Percentiles rank a stretch among this genome's conserved stretches.
phyloP scores from a whole-genome alignment of 2,113 vertebrate species.

The Puntigrus tetrazona region DNA sequence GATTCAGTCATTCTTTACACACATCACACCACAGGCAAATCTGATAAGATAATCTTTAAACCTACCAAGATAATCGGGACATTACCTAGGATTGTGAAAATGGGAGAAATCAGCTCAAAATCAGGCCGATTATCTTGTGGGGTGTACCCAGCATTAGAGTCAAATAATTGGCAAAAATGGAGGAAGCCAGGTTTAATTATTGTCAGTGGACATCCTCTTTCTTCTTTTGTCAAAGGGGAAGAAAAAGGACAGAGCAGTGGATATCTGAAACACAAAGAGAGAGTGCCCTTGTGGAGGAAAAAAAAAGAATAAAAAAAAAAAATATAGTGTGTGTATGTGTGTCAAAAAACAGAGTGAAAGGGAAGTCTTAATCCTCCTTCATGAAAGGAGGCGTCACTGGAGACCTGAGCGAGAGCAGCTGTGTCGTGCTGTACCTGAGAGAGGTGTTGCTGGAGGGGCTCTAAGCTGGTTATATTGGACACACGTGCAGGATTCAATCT shows the following conservation, averaged over 20 bases:
- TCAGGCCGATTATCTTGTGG: too few species aligned
- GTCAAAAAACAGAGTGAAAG: not conserved
- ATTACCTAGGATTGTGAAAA: too few species aligned
- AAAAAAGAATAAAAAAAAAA: not conserved
- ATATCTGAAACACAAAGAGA: conserved; percentile 6
- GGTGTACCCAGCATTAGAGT: too few species aligned
- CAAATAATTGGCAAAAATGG: not conserved
- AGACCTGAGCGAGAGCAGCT: not conserved
- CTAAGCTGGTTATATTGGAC: conserved; percentile 46
- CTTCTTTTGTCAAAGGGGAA: conserved; percentile 1
- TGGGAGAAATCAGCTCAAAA: too few species aligned
- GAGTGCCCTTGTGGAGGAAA: not conserved
- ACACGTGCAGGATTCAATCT: not conserved
- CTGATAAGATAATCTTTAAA: too few species aligned
- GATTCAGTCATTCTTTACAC: too few species aligned
- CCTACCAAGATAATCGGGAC: too few species aligned
- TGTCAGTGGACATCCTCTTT: not conserved
- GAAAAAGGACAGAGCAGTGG: not conserved
- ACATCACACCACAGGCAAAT: too few species aligned
- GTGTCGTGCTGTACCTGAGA: not conserved
- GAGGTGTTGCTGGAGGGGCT: conserved; percentile 8
- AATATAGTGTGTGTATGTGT: not conserved
- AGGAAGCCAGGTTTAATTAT: conserved; percentile 3
- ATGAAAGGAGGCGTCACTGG: conserved; percentile 1
- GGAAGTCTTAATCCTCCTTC: conserved; percentile 10